phyloP scores from a whole-genome alignment of 2,797 vertebrate genomes.

The Melanotaenia parkinsoni region DNA sequence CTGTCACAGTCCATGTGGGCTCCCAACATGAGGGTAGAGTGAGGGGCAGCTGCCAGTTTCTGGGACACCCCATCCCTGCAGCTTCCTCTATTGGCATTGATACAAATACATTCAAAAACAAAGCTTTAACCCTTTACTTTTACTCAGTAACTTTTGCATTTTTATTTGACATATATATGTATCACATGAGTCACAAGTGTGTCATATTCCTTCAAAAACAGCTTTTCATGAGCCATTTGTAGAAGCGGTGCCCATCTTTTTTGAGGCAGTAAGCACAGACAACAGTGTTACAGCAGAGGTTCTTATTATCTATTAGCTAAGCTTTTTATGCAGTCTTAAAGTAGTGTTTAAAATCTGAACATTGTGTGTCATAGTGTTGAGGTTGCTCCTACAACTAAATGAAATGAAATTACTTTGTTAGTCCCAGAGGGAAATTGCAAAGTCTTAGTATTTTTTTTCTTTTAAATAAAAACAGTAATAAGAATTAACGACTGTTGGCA shows the following conservation, averaged over 20 bases:
- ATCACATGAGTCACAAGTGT: slow-evolving; percentile 12
- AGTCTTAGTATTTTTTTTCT: background rate
- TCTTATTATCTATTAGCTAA: background rate
- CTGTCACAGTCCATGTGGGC: slow-evolving; percentile 53
- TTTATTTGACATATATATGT: slow-evolving; percentile 7
- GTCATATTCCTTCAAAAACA: background rate
- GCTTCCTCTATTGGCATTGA: slow-evolving; percentile 38
- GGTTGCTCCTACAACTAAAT: too few relatives aligned
- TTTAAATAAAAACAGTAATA: too few relatives aligned
- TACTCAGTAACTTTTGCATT: slow-evolving; percentile 23
- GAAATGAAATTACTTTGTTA: too few relatives aligned
- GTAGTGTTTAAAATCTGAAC: background rate
- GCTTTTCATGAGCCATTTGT: background rate
- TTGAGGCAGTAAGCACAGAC: background rate
- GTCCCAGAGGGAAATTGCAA: too few relatives aligned
- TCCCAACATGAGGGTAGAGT: slow-evolving; percentile 29
- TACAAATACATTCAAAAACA: slow-evolving; percentile 32
- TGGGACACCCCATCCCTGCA: slow-evolving; percentile 53
- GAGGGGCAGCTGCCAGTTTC: slow-evolving; percentile 54
- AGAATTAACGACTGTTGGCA: too few relatives aligned
- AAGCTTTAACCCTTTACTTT: slow-evolving; percentile 13
- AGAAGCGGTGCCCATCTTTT: background rate
- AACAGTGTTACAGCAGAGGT: background rate
- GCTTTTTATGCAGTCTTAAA: background rate
- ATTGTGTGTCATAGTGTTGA: background rate